Conservation (phyloP, 2,113 vertebrate species). For the Oryzias celebensis region DNA sequence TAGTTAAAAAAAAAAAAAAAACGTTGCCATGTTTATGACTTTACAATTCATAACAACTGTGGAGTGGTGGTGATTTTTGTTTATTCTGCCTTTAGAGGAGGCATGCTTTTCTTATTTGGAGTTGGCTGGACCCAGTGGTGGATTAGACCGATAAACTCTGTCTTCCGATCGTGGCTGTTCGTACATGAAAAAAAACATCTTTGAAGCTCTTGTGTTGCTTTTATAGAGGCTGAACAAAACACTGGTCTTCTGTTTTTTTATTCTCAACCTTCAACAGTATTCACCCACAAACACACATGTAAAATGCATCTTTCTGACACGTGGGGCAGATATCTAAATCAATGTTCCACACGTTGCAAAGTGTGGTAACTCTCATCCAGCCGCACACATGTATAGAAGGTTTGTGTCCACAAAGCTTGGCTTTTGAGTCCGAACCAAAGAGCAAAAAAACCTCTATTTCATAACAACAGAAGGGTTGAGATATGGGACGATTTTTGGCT, state of each 20-base stretch:
- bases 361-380: constrained; percentile 29
- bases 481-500: constrained; percentile 23
- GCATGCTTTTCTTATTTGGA: too few relatives aligned
- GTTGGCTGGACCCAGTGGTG: too few relatives aligned
- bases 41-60: too few relatives aligned
- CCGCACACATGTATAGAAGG: constrained; percentile 46
- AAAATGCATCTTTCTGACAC: constrained; percentile 38
- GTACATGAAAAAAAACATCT: neutral
- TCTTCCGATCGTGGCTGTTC: too few relatives aligned
- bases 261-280: neutral
- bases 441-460: constrained; percentile 27
- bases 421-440: constrained; percentile 12
- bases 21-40: too few relatives aligned
- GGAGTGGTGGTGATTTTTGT: too few relatives aligned
- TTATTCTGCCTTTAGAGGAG: too few relatives aligned
- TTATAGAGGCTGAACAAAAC: neutral
- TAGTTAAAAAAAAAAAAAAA: too few relatives aligned
- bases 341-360: constrained; percentile 49
- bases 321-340: constrained; percentile 46
- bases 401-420: constrained; percentile 2
- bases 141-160: too few relatives aligned
- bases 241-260: neutral
- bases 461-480: constrained; percentile 15
- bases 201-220: neutral
- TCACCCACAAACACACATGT: constrained; percentile 10